A percentile compares a stretch with the other conserved stretches of the same genome.
phyloP scores from a whole-genome alignment of 2,113 vertebrate species.

The Lethenteron camtschaticum region DNA sequence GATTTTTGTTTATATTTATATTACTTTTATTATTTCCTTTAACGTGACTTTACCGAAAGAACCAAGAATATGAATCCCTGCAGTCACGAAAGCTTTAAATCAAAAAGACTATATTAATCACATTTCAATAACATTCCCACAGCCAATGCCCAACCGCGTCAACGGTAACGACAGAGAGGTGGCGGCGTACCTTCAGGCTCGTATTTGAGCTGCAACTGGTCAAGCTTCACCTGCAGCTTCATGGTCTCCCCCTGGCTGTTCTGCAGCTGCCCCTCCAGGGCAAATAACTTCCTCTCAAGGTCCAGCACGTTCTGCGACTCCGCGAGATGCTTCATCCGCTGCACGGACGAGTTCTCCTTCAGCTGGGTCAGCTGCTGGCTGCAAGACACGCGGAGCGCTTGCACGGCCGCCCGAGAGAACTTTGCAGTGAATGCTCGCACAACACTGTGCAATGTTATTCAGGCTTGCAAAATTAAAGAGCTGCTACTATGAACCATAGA shows the following conservation, averaged over 20 bases:
- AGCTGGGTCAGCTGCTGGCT: constrained; percentile 51
- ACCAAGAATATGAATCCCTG: too few relatives aligned
- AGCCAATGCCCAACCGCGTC: background rate
- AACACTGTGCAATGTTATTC: too few relatives aligned
- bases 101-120: background rate
- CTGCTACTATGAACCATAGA: too few relatives aligned
- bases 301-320: constrained; percentile 78
- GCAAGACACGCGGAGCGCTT: background rate
- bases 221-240: constrained; percentile 44
- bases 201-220: constrained; percentile 63
- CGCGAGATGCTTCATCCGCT: constrained; percentile 69
- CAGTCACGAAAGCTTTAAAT: background rate
- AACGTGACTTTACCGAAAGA: too few relatives aligned
- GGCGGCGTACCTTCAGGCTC: constrained; percentile 44
- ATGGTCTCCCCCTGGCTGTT: constrained; percentile 59
- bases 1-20: too few relatives aligned
- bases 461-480: too few relatives aligned
- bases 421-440: too few relatives aligned
- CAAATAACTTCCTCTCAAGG: constrained; percentile 68
- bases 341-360: constrained; percentile 53
- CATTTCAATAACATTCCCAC: background rate
- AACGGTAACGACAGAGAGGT: background rate
- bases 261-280: constrained; percentile 42
- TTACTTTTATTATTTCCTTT: too few relatives aligned
- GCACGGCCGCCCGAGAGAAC: too few relatives aligned